phyloP scores from a whole-genome alignment of 1,140 invertebrate genomes.

The Scaptodrosophila lebanonensis region DNA sequence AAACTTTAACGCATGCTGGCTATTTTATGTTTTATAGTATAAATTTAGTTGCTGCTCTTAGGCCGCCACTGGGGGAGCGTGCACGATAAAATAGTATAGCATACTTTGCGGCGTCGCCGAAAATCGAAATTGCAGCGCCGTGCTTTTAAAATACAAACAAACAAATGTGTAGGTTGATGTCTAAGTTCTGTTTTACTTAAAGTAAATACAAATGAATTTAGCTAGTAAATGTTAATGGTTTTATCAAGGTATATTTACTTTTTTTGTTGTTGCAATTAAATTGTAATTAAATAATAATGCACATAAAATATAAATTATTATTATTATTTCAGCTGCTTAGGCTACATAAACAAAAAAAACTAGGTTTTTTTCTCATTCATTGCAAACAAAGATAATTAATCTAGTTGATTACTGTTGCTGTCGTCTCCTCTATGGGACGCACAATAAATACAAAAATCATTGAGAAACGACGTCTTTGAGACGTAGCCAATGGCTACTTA shows the following conservation, averaged over 20 bases:
- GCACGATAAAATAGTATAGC: too few species aligned
- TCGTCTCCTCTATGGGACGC: conserved; percentile 18
- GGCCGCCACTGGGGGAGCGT: too few species aligned
- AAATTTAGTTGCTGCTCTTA: too few species aligned
- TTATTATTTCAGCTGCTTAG: conserved; percentile 42
- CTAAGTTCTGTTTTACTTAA: too few species aligned
- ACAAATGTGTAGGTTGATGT: too few species aligned
- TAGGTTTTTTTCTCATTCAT: conserved; percentile 52
- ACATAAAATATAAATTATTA: conserved; percentile 67
- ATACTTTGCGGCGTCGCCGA: too few species aligned
- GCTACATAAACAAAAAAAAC: conserved; percentile 51
- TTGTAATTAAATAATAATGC: conserved; percentile 72
- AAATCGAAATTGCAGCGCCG: too few species aligned
- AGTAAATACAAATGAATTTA: conserved; percentile 21
- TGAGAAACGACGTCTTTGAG: conserved; percentile 54
- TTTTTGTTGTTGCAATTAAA: conserved; percentile 22
- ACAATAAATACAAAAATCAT: conserved; percentile 51
- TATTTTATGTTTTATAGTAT: too few species aligned
- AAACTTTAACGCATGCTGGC: conserved; percentile 60
- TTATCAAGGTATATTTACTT: conserved; percentile 12
- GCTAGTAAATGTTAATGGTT: conserved; percentile 22
- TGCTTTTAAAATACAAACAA: too few species aligned
- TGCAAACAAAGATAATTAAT: conserved; percentile 60
- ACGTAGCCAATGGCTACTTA: conserved; percentile 45
- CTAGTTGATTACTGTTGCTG: conserved; percentile 49